Evolutionary conservation across 2,113 vertebrate species (phyloP).

Genomic region (Cyanistes caeruleus): DNA sequence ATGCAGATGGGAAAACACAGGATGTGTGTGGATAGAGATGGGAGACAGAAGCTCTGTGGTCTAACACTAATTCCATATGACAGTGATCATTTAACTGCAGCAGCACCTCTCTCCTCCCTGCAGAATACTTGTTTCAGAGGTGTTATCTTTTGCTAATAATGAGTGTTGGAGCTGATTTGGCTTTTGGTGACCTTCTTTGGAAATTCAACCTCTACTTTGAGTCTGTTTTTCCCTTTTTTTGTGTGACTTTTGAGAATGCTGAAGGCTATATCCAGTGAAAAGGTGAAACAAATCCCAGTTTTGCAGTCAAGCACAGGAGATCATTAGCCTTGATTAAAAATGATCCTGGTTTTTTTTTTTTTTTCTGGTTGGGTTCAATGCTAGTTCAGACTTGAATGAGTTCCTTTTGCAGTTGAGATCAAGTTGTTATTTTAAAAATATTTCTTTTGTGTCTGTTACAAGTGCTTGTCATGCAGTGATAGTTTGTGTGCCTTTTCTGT

Average conservation of each 20-base stretch:
- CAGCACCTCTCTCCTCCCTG: not conserved
- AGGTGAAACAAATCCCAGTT: not conserved
- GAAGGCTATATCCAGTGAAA: not conserved
- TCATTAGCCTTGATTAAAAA: not conserved
- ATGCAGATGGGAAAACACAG: not conserved
- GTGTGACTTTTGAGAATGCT: not conserved
- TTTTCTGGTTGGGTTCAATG: not conserved
- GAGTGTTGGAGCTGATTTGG: not conserved
- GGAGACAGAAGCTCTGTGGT: not conserved
- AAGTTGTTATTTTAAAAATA: not conserved
- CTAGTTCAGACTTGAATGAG: not conserved
- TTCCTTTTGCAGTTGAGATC: not conserved
- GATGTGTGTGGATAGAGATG: not conserved
- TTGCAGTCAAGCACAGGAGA: not conserved
- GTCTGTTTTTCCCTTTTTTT: not conserved
- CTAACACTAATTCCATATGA: accelerated
- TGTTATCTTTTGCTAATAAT: not conserved
- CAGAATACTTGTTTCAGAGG: not conserved
- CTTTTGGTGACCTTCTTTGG: not conserved
- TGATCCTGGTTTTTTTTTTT: not conserved
- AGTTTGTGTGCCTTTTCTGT: not conserved
- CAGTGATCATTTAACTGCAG: not conserved
- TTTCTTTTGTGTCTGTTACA: not conserved
- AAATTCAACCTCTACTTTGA: not conserved
- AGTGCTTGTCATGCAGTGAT: not conserved